A percentile compares a stretch with the other conserved stretches of the same genome.
Conservation (phyloP, 2,797 vertebrate species). For the Fistularia commersonii region DNA sequence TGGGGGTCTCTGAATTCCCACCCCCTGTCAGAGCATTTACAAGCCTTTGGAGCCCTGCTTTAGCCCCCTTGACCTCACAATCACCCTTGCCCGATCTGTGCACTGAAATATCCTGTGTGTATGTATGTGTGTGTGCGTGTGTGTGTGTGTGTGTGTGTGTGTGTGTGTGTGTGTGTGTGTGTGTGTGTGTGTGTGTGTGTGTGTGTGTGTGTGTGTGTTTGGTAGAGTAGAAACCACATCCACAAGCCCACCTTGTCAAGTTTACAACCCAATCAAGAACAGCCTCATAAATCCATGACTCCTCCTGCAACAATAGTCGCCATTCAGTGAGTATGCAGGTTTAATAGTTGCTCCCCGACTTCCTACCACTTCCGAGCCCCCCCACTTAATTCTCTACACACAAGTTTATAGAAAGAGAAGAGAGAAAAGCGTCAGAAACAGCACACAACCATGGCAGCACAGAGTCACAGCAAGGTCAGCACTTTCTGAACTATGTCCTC, state of each 20-base stretch:
- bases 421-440: constrained; percentile 47
- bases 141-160: constrained; percentile 1
- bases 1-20: constrained; percentile 83
- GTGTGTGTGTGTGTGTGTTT: constrained; percentile 62
- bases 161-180: constrained; percentile 61
- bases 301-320: constrained; percentile 83
- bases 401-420: constrained; percentile 76
- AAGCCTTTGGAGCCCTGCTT: constrained; percentile 74
- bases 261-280: constrained; percentile 88
- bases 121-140: constrained; percentile 42
- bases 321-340: constrained; percentile 74
- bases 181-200: constrained; percentile 1
- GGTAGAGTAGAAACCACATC: constrained; percentile 44
- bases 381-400: constrained; percentile 31
- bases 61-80: constrained; percentile 59
- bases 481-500: constrained; percentile 85
- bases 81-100: constrained; percentile 69
- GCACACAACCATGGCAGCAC: constrained; percentile 60
- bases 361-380: constrained; percentile 76
- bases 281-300: constrained; percentile 84
- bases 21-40: constrained; percentile 80
- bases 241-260: constrained; percentile 71
- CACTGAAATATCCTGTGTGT: constrained; percentile 70
- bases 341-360: constrained; percentile 75
- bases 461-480: constrained; percentile 76